Evolutionary conservation across 2,113 vertebrate genomes (phyloP).

Genomic region (Oceanites oceanicus): DNA sequence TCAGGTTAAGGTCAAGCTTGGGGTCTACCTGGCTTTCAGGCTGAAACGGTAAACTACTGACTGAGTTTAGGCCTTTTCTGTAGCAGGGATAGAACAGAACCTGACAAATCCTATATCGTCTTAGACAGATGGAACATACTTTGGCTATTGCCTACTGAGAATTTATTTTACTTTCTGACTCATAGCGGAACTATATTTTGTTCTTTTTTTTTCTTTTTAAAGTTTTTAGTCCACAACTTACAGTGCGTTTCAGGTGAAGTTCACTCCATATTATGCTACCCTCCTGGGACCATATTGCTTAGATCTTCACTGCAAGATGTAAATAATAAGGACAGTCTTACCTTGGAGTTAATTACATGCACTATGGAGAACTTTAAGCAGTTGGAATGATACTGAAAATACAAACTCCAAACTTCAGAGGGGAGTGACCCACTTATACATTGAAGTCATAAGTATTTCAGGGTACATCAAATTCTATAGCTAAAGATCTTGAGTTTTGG

Average conservation of each 20-base stretch:
- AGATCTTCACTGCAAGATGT: neutral
- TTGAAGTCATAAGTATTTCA: neutral
- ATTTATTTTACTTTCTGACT: constrained; percentile 41
- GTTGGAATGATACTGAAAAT: neutral
- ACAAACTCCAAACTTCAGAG: neutral
- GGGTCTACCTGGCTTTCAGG: constrained; percentile 56
- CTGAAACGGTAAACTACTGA: constrained; percentile 64
- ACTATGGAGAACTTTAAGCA: neutral
- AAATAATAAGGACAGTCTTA: neutral
- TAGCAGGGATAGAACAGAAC: constrained; percentile 20
- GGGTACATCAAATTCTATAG: neutral
- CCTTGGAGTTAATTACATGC: neutral
- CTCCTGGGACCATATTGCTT: neutral
- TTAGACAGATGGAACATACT: constrained; percentile 31
- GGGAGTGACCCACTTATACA: neutral
- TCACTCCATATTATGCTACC: neutral
- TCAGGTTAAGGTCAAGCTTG: constrained; percentile 59
- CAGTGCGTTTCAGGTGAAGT: neutral
- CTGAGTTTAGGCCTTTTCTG: constrained; percentile 52
- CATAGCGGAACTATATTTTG: neutral
- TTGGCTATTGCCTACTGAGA: neutral
- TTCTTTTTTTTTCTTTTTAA: neutral
- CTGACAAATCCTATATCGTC: constrained; percentile 56
- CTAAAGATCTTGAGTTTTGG: neutral
- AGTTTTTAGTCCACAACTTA: neutral